Percentiles rank a stretch among this genome's conserved stretches.
Evolutionary conservation across 92 coral and sea anemone species (phyloP).

Genomic region (Epizoanthus stellaris): DNA sequence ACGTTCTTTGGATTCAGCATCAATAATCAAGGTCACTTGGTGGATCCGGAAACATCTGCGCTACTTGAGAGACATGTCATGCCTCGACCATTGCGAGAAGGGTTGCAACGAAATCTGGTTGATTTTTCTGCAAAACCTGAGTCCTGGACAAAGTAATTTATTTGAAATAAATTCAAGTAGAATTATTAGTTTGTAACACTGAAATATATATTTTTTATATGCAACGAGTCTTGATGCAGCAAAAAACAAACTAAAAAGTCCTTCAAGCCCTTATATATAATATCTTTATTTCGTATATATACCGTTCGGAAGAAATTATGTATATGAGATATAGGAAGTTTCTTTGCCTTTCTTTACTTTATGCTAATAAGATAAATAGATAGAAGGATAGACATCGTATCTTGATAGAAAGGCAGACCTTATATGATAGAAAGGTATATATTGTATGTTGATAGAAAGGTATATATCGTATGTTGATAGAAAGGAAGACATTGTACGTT

Average conservation of each 20-base stretch:
- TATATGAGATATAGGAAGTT: too few species aligned
- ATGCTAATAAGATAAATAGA: too few species aligned
- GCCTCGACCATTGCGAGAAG: constrained; percentile 64
- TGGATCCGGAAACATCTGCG: constrained; percentile 65
- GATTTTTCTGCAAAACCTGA: constrained; percentile 60
- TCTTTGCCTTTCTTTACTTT: too few species aligned
- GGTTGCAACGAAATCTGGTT: constrained; percentile 70
- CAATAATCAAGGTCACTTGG: constrained; percentile 70
- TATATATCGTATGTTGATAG: not conserved
- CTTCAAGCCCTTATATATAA: too few species aligned
- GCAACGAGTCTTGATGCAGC: not conserved
- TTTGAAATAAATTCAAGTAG: not conserved
- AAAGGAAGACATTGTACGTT: not conserved
- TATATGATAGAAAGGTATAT: too few species aligned
- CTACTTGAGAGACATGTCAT: constrained; percentile 61
- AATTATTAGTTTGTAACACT: not conserved
- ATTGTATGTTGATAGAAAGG: not conserved
- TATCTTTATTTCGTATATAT: too few species aligned
- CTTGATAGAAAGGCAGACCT: too few species aligned
- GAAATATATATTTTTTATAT: not conserved
- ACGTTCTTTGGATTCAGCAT: constrained; percentile 91
- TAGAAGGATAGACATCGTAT: too few species aligned
- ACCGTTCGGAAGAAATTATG: too few species aligned
- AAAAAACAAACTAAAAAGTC: too few species aligned
- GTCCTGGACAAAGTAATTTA: constrained; percentile 66